These are phyloP conservation scores for Notospermus geniculatus DNA, from an alignment of 1,140 invertebrate species.

Conservation along the genomic window DNA sequence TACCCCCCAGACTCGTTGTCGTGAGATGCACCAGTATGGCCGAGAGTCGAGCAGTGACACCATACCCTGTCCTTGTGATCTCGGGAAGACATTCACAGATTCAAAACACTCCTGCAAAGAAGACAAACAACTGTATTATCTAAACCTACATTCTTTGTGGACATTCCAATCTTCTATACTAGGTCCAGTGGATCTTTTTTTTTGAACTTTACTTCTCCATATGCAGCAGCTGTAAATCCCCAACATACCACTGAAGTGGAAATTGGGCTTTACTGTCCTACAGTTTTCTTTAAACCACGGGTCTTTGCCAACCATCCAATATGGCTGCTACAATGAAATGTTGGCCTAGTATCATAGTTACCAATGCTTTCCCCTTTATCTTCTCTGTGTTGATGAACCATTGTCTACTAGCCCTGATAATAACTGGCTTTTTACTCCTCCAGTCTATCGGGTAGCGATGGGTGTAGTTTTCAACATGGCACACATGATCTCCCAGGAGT, in stretches of 20 bases:
- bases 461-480: slow-evolving; percentile 65
- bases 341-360: slow-evolving; percentile 56
- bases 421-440: slow-evolving; percentile 92
- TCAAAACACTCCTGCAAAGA: slow-evolving; percentile 53
- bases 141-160: no score
- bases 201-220: no score
- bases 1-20: slow-evolving; percentile 94
- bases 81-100: slow-evolving; percentile 53
- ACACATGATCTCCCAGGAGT: slow-evolving; percentile 60
- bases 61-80: slow-evolving; percentile 53
- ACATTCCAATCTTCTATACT: no score
- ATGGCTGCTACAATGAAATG: no score
- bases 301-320: no score
- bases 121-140: slow-evolving; percentile 20
- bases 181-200: no score
- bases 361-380: slow-evolving; percentile 73
- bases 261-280: no score
- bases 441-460: slow-evolving; percentile 99
- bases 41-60: slow-evolving; percentile 59
- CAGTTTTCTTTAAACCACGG: no score
- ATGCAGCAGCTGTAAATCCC: no score
- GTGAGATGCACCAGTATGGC: slow-evolving; percentile 98
- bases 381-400: slow-evolving; percentile 93
- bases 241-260: no score
- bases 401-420: slow-evolving; percentile 86